Evolutionary conservation across 92 coral and sea anemone genomes (phyloP), one percentile per base, ranked within the genome.

Genomic region (Phymanthus crucifer): DNA sequence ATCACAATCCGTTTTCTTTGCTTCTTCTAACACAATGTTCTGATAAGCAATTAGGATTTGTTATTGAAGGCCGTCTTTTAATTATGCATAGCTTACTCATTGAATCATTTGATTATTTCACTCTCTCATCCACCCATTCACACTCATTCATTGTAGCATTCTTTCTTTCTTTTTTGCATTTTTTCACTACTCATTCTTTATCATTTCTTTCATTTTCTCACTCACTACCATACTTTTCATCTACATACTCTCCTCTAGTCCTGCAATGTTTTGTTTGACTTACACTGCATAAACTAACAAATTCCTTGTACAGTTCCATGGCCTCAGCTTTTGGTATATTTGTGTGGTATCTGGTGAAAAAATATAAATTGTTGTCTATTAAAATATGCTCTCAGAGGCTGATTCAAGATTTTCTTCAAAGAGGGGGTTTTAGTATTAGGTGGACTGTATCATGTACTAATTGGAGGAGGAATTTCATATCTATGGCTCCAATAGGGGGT

Each of bases 281-380:
- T 80, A 88, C 92, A 78, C 85, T 72, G 64, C 87, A 85, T 23
- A 72, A 78, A 43, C 66, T 6, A 18, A 76, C 46, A 29, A 89
- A 89, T 34, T 77, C 78, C 37, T 89, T 74, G 71, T 85, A 89
- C 40, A 89, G 81, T 48, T 40, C 40, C 26, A 80, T 72, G 70
- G 90, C 92, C 32, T 89, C 89, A 10, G 70, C 78, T 77, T 89
- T 89, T 67, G 89, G 38, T 31, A 91, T 83, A 74, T 91, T 91
- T 17, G 96, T 89, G 73, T 91, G 96, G 66, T 91, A 91, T 80
- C 90, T 87, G 38, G 9, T n/a, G 58, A 76, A 29, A 11, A 21
- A 21, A 24, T 23, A 2, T 0, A 18, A 54, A 54, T 7, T 54
- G 3, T 21, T 54, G 24, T 5, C 2, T 18, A 3, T 17, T 50